Evolutionary conservation across 1,140 invertebrate genomes (phyloP).

Genomic region (Vanessa tameamea): DNA sequence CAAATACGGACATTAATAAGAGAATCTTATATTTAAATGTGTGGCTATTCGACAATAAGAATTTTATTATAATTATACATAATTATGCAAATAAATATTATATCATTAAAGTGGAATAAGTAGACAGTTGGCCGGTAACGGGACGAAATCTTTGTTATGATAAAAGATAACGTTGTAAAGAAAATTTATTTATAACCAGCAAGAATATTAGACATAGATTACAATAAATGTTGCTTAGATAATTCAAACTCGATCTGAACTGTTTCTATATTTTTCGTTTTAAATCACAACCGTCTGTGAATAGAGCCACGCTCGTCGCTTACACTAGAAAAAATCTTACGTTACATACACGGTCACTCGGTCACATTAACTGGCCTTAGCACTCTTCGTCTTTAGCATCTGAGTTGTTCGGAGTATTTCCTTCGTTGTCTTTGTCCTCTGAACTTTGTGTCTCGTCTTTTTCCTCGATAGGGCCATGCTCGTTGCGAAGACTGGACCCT

Average conservation of each 20-base stretch:
- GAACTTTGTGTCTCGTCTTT: slow-evolving; percentile 52
- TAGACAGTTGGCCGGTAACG: background rate
- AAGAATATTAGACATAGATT: too few species aligned
- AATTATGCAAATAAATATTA: slow-evolving; percentile 1
- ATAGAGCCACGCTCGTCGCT: slow-evolving; percentile 12
- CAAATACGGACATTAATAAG: background rate
- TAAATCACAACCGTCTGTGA: slow-evolving; percentile 27
- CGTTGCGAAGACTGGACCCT: slow-evolving; percentile 65
- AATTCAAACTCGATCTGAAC: background rate
- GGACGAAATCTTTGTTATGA: too few species aligned
- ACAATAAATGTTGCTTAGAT: too few species aligned
- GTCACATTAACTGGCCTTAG: slow-evolving; percentile 7
- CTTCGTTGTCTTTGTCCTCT: slow-evolving; percentile 4
- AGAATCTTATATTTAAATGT: background rate
- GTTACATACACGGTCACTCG: slow-evolving; percentile 1
- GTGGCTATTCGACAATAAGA: background rate
- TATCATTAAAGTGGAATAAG: background rate
- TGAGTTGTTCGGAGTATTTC: background rate
- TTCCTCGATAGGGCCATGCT: slow-evolving; percentile 63
- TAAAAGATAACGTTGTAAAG: background rate
- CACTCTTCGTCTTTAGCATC: slow-evolving; percentile 17
- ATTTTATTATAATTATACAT: background rate
- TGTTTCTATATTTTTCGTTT: background rate
- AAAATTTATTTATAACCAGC: background rate
- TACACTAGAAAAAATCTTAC: background rate